Conservation (phyloP, 2,797 vertebrate genomes). For the Rhodeus uyekii region DNA sequence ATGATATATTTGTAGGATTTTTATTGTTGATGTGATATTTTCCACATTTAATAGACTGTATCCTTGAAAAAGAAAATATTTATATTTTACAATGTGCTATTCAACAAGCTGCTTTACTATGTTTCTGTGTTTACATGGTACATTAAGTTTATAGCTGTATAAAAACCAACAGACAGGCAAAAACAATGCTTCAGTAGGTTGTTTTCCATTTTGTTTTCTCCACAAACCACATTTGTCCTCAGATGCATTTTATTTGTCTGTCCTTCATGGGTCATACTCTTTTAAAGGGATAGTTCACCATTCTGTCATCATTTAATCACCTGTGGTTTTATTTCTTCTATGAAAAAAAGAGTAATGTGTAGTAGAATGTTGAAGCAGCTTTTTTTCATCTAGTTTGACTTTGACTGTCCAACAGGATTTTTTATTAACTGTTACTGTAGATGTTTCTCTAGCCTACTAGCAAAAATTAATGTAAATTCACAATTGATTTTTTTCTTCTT, state of each 20-base stretch:
- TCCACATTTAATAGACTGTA: conserved; percentile 4
- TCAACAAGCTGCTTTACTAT: conserved; percentile 3
- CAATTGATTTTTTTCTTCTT: conserved; percentile 46
- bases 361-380: neutral
- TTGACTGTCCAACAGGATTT: neutral
- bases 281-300: neutral
- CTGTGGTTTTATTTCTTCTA: neutral
- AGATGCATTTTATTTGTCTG: conserved; percentile 15
- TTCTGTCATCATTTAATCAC: neutral
- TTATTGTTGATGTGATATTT: conserved; percentile 22
- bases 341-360: neutral
- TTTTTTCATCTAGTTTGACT: neutral
- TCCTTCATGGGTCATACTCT: neutral
- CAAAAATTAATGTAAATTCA: conserved; percentile 31
- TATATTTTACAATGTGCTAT: conserved; percentile 14
- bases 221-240: neutral
- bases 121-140: conserved; percentile 4
- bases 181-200: conserved; percentile 13
- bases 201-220: neutral
- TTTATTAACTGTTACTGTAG: neutral
- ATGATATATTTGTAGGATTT: conserved; percentile 1
- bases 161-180: conserved; percentile 28
- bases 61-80: conserved; percentile 21
- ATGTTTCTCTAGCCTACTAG: conserved; percentile 18
- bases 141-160: conserved; percentile 16